These are phyloP conservation scores for Aphodius granarius DNA, from an alignment of 2,888 invertebrate species.

Conservation along the genomic window DNA sequence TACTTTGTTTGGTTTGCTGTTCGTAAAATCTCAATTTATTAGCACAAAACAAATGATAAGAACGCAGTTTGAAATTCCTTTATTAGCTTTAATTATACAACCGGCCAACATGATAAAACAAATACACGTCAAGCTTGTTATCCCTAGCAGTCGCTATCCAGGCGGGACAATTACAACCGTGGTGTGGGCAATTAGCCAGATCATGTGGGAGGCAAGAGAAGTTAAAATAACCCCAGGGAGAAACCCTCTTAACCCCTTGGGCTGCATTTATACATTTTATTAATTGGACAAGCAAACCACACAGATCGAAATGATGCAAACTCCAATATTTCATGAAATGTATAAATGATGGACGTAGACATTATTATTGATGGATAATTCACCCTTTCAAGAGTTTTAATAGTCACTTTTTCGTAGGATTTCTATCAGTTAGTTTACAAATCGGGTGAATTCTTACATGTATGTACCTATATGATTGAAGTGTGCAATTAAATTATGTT, in stretches of 20 bases:
- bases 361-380: background rate
- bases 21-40: background rate
- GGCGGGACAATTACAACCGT: background rate
- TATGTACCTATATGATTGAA: too few relatives aligned
- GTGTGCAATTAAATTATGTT: too few relatives aligned
- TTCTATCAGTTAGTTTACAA: too few relatives aligned
- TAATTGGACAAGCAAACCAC: background rate
- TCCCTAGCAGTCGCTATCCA: background rate
- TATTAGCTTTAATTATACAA: background rate
- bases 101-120: background rate
- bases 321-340: background rate
- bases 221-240: background rate
- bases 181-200: background rate
- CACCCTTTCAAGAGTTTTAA: too few relatives aligned
- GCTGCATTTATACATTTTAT: background rate
- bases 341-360: background rate
- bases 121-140: background rate
- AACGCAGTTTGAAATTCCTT: background rate
- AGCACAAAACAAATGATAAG: background rate
- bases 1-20: too few relatives aligned
- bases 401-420: too few relatives aligned
- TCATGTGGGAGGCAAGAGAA: background rate
- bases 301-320: background rate
- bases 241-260: background rate
- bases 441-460: too few relatives aligned